Conservation (phyloP, 2,888 invertebrate species). For the Dioctria rufipes region DNA sequence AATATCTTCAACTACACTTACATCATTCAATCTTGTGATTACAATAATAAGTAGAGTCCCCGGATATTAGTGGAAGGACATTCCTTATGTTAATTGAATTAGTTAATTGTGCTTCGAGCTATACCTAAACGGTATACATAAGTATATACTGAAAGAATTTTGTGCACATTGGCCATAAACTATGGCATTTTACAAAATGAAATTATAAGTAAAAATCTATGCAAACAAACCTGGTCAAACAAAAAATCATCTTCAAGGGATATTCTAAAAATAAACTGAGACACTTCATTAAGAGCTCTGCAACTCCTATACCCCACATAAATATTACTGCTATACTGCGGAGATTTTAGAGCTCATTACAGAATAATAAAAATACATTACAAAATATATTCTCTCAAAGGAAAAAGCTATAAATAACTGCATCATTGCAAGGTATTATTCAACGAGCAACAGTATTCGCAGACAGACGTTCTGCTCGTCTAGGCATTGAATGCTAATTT, state of each 20-base stretch:
- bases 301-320: not conserved
- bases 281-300: not conserved
- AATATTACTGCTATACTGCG: not conserved
- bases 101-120: not conserved
- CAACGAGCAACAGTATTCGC: constrained; percentile 32
- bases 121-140: not conserved
- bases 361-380: constrained; percentile 9
- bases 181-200: no score
- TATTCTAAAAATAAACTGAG: constrained; percentile 38
- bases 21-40: constrained; percentile 22
- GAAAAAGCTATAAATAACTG: constrained; percentile 29
- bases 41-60: constrained; percentile 2
- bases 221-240: not conserved
- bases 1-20: not conserved
- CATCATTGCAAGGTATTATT: constrained; percentile 44
- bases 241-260: not conserved
- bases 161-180: no score
- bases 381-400: not conserved
- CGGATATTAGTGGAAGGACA: constrained; percentile 2
- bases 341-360: not conserved
- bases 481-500: constrained; percentile 29
- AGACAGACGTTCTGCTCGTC: constrained; percentile 17
- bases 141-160: no score
- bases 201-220: no score
- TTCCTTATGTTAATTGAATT: no score